Base-by-base conservation (phyloP, 2,888 invertebrate species). In the Emmelina monodactyla region DNA sequence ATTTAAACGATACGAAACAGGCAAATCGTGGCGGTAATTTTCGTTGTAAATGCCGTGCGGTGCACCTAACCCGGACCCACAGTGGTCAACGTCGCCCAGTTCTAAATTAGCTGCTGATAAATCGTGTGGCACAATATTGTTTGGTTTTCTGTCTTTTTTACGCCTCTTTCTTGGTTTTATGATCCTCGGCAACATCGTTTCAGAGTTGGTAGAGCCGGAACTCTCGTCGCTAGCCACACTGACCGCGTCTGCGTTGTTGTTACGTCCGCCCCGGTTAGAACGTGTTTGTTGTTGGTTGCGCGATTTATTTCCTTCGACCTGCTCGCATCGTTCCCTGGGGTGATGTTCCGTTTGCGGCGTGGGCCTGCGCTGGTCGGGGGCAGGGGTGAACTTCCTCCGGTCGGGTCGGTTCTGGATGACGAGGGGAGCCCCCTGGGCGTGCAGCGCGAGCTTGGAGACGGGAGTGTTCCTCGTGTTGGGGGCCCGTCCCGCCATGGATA, bases 121-220 rank as follows among this genome's bases (percentile, higher is more conserved):
- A 50, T 79, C 79, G 45, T 79, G 79, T 44, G 73, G 61, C 50
- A 60, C 60, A 37, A 81, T 79, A 49, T 78, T 83, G 45, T 82
- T 76, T 22, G 91, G 89, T 69, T 92, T 91, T 48, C 92, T 83
- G 62, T 93, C 93, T 70, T 93, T 94, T 86, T 93, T 94, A 60
- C 93, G 86, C 34, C 94, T 84, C 62, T 94, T 94, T 33, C 94
- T 81, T 4, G 93, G 93, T 65, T 94, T 94, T 53, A 94, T 93
- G 44, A 94, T 92, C 49, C 94, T 83, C 44, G 93, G 93, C 56
- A 93, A 73, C 71, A 89, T 89, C 45, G 88, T 89, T 58, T 91
- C 91, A 7, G 88, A 80, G 53, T 81, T 79, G 30, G 70, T 73
- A 30, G 80, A 81, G 38, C 86, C 85, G 49, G 88, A 88, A 70